Conservation (phyloP, 2,797 vertebrate genomes). For the Pipistrellus pygmaeus region DNA sequence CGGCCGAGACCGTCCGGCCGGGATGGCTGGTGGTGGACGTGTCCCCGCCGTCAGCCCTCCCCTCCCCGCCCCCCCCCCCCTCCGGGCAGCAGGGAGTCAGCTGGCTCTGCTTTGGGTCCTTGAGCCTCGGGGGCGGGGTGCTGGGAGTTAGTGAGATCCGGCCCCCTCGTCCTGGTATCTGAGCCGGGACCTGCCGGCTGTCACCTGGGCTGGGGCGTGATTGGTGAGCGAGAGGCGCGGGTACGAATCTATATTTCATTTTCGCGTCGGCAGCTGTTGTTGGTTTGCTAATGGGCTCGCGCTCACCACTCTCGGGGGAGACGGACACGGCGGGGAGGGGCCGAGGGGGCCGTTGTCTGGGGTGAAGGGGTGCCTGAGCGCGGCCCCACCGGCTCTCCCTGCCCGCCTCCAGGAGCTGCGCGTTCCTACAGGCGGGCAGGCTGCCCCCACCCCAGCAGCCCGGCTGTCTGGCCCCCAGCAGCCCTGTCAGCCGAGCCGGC, state of each 20-base stretch:
- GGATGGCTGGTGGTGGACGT: not conserved
- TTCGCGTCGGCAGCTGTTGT: constrained; percentile 79
- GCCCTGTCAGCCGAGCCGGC: not conserved
- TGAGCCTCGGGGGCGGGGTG: not conserved
- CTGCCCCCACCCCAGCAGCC: not conserved
- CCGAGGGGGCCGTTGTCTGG: not conserved
- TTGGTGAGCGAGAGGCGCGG: constrained; percentile 71
- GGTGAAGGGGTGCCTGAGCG: not conserved
- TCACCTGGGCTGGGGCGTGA: constrained; percentile 65
- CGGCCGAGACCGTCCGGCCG: fast-evolving
- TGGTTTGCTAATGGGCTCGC: constrained; percentile 74
- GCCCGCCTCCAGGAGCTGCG: not conserved
- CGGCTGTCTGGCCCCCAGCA: not conserved
- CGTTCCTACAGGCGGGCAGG: fast-evolving
- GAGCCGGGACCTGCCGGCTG: not conserved
- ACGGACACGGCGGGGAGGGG: not conserved
- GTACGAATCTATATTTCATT: constrained; percentile 84
- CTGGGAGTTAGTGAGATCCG: not conserved
- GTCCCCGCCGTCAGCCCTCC: not conserved
- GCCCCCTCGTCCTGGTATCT: not conserved
- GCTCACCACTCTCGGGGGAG: not conserved
- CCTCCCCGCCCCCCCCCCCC: not conserved
- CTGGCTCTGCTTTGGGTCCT: not conserved
- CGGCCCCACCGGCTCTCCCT: not conserved
- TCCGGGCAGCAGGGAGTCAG: not conserved